Evolutionary conservation across 1,140 invertebrate species (phyloP).

Genomic region (Megalonaias nervosa): DNA sequence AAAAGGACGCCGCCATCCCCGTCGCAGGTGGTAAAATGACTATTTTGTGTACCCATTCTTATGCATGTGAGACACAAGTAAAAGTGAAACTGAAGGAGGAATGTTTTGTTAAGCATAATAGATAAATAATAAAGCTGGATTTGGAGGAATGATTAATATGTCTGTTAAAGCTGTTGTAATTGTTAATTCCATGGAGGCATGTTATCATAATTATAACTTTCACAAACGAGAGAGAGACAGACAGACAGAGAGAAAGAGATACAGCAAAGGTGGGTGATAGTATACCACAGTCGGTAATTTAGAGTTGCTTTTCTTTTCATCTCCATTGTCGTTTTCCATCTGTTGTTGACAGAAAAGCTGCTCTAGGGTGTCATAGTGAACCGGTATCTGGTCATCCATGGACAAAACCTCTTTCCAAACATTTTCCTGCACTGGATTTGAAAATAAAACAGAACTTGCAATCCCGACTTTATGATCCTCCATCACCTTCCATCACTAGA

Average conservation of each 20-base stretch:
- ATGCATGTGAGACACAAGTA: no score
- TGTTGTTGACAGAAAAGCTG: constrained; percentile 67
- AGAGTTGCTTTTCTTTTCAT: constrained; percentile 57
- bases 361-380: constrained; percentile 70
- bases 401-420: constrained; percentile 93
- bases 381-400: constrained; percentile 81
- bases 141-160: no score
- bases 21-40: no score
- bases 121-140: no score
- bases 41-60: no score
- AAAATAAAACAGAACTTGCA: constrained; percentile 92
- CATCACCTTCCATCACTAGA: no score
- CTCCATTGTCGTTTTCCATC: constrained; percentile 35
- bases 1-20: no score
- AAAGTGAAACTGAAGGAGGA: no score
- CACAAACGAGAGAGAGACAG: not conserved
- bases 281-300: constrained; percentile 65
- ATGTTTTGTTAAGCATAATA: no score
- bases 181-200: no score
- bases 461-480: no score
- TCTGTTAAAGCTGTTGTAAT: no score
- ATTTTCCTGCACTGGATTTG: constrained; percentile 82
- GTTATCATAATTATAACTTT: not conserved
- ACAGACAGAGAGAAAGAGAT: not conserved
- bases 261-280: not conserved